Evolutionary conservation across 2,113 vertebrate species (phyloP).

Genomic region (Emydocephalus ijimae): DNA sequence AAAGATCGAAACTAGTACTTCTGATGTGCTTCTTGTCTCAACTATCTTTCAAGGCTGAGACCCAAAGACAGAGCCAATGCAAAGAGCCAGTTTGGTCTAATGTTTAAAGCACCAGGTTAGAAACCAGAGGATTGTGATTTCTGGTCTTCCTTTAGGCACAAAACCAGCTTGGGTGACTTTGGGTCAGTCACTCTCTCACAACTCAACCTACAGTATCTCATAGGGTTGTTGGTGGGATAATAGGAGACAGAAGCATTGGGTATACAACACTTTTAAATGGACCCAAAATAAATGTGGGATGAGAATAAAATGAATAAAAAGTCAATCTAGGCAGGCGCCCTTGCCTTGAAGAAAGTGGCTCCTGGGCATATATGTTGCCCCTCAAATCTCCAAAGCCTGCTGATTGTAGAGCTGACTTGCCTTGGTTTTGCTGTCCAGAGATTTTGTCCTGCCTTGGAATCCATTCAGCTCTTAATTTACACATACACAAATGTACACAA

Average conservation of each 20-base stretch:
- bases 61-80: neutral
- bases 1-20: neutral
- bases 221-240: neutral
- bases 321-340: neutral
- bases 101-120: neutral
- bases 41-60: neutral
- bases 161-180: neutral
- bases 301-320: neutral
- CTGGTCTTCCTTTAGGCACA: neutral
- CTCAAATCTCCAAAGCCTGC: neutral
- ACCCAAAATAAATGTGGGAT: neutral
- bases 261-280: neutral
- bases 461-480: neutral
- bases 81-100: neutral
- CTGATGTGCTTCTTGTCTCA: neutral
- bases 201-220: neutral
- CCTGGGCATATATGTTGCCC: neutral
- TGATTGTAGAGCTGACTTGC: neutral
- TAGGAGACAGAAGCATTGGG: neutral
- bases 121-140: neutral
- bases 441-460: too few relatives aligned
- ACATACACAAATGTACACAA: neutral
- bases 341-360: neutral
- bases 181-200: neutral
- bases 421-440: neutral